Evolutionary conservation across 2,113 vertebrate genomes (phyloP), one percentile per base, ranked within the genome.

Genomic region (Peromyscus leucopus): DNA sequence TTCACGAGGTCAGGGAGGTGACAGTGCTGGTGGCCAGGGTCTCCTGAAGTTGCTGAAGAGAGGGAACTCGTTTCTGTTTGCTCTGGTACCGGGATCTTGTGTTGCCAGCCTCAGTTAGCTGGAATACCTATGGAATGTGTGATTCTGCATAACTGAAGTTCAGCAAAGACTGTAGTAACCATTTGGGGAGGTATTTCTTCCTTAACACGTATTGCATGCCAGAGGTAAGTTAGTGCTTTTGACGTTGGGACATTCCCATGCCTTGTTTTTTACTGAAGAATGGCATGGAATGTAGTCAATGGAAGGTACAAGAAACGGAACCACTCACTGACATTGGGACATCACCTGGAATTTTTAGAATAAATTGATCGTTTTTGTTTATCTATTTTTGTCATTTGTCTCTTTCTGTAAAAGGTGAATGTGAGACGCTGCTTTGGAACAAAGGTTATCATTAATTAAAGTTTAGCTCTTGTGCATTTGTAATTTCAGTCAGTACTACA

Each of bases 331-430:
- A 94, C 42, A 42, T 0, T 71, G 76, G 94, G 93, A 72, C 76
- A 67, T 63, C 71, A 90, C 87, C 91, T 96, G 96, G 69, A 95
- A 78, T 96, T 89, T 67, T 11, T 12, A 89, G 88, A 97, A 96
- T 97, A 98, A 97, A 97, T 82, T 72, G 16, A 48, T 91, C 46
- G 65, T 94, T 76, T 90, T 48, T 95, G 93, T 87, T 74, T 96
- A 85, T n/a, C n/a, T 42, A 39, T 93, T 85, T 72, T 74, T 51
- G 61, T 96, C 75, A 76, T 63, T 83, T 90, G 79, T 55, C 69
- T 48, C 79, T 78, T 71, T 92, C 71, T 97, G 33, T 72, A 69
- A 71, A 95, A 85, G 36, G 59, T 87, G 33, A 91, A 57, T 48
- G 9, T 46, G 10, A 78, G 42, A 51, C 22, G 31, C 26, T n/a